Conservation (phyloP, 2,113 vertebrate species). For the Perognathus longimembris region DNA sequence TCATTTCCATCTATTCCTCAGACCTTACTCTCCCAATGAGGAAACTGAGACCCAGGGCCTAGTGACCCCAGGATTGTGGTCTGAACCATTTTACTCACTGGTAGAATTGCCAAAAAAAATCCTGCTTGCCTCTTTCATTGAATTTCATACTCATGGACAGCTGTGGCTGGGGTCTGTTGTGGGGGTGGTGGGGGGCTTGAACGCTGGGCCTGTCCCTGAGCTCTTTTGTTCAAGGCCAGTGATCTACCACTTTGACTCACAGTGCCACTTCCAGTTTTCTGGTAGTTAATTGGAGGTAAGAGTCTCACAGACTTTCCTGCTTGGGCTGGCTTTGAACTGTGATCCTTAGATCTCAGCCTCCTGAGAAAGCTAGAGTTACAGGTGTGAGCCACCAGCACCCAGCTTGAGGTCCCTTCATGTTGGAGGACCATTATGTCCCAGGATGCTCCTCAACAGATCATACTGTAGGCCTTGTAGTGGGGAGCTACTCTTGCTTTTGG, state of each 20-base stretch:
- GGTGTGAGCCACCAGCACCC: too few species aligned
- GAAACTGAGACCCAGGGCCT: neutral
- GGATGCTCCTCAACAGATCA: neutral
- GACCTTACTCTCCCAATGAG: constrained; percentile 44
- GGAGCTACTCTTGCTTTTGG: neutral
- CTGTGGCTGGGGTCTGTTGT: neutral
- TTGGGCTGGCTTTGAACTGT: too few species aligned
- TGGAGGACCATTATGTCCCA: neutral
- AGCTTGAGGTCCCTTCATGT: neutral
- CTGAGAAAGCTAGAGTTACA: too few species aligned
- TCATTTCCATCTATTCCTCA: neutral
- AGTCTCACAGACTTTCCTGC: too few species aligned
- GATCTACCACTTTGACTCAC: too few species aligned
- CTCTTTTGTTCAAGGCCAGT: too few species aligned
- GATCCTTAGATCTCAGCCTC: too few species aligned
- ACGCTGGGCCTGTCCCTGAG: too few species aligned
- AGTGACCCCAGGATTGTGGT: neutral
- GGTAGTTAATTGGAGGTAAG: too few species aligned
- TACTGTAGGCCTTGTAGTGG: neutral
- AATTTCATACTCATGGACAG: neutral
- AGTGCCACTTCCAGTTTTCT: too few species aligned
- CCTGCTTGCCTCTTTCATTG: neutral
- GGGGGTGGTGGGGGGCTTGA: too few species aligned
- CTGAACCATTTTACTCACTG: neutral
- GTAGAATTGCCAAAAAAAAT: neutral